Evolutionary conservation across 2,797 vertebrate species (phyloP).

Genomic region (Loriculus beryllinus): DNA sequence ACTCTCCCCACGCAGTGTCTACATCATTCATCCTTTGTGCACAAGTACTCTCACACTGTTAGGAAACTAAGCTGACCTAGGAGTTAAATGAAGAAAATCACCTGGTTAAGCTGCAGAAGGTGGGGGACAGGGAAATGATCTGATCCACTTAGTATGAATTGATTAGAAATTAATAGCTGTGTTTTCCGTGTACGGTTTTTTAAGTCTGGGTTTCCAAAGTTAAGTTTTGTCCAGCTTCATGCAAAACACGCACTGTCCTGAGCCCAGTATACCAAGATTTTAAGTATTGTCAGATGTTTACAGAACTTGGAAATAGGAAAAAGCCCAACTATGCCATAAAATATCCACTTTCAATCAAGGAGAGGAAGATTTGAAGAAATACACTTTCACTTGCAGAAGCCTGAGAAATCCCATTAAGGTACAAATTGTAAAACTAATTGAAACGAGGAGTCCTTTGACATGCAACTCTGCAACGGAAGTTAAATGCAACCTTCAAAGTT

Average conservation of each 20-base stretch:
- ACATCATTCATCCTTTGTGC: neutral
- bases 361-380: conserved; percentile 70
- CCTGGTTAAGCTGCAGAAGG: neutral
- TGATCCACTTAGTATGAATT: neutral
- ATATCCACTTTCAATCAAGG: conserved; percentile 41
- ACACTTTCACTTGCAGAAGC: conserved; percentile 68
- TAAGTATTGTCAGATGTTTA: conserved; percentile 76
- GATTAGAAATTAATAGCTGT: neutral
- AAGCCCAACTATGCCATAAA: conserved; percentile 46
- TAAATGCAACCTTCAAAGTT: neutral
- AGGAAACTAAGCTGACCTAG: neutral
- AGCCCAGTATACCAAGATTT: conserved; percentile 23
- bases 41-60: neutral
- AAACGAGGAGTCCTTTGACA: conserved; percentile 16
- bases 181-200: neutral
- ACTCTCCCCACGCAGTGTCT: neutral
- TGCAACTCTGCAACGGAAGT: conserved; percentile 42
- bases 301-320: conserved; percentile 66
- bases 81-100: neutral
- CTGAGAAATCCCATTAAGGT: conserved; percentile 72
- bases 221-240: neutral
- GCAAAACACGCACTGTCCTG: neutral
- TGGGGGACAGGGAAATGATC: neutral
- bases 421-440: neutral
- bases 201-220: neutral